These are phyloP conservation scores for Dromiciops gliroides DNA, from an alignment of 2,113 vertebrate genomes.

Conservation along the genomic window DNA sequence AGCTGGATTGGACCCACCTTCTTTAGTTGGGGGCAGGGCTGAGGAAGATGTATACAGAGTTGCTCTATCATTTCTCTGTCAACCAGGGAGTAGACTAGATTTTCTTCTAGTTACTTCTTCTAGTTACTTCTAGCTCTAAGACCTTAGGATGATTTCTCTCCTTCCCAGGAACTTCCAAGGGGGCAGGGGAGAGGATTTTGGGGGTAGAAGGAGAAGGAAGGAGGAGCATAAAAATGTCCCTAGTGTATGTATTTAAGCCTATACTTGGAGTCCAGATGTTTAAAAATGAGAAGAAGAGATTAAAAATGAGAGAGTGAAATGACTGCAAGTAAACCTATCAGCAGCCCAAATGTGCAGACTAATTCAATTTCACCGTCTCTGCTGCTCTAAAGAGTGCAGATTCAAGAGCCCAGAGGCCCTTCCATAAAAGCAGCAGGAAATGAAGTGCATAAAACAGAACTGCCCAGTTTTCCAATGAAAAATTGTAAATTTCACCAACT, in stretches of 20 bases:
- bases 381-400: not conserved
- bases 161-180: not conserved
- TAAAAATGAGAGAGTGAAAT: constrained; percentile 9
- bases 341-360: constrained; percentile 41
- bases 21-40: not conserved
- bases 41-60: not conserved
- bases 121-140: not conserved
- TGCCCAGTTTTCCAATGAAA: not conserved
- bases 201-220: not conserved
- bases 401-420: not conserved
- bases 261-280: constrained; percentile 49
- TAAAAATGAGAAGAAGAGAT: constrained; percentile 49
- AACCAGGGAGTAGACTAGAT: not conserved
- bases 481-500: not conserved
- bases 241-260: not conserved
- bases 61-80: not conserved
- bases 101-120: not conserved
- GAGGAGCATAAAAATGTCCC: not conserved
- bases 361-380: constrained; percentile 38
- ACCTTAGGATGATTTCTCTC: not conserved
- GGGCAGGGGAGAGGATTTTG: not conserved
- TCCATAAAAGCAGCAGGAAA: not conserved
- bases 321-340: constrained; percentile 43
- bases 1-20: not conserved
- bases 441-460: rapidly evolving